These are phyloP conservation scores for Ectemnius lituratus DNA, from an alignment of 2,888 invertebrate species.

Conservation along the genomic window DNA sequence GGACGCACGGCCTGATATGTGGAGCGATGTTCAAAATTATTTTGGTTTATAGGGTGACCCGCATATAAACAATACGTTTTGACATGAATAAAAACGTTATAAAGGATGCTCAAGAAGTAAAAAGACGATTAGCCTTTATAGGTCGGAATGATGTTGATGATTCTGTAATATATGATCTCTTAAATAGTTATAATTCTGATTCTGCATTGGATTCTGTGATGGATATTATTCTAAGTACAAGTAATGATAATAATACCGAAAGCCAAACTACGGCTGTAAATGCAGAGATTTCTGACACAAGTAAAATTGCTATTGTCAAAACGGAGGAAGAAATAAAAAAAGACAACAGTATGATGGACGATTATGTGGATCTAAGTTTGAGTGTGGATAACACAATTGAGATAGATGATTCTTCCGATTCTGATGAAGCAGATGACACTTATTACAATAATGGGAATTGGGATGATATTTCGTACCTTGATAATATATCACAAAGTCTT, in stretches of 20 bases:
- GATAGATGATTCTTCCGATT: constrained; percentile 32
- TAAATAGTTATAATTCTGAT: constrained; percentile 40
- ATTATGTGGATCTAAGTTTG: not conserved
- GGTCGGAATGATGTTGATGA: constrained; percentile 41
- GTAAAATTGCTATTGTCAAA: not conserved
- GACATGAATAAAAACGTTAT: constrained; percentile 41
- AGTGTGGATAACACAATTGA: not conserved
- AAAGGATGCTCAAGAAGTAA: constrained; percentile 40
- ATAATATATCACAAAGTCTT: constrained; percentile 1
- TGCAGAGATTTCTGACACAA: not conserved
- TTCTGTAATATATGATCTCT: constrained; percentile 43
- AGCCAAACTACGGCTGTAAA: not conserved
- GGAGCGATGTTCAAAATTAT: not conserved
- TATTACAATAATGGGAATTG: not conserved
- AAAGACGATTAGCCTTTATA: constrained; percentile 22
- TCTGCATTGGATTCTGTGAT: constrained; percentile 19
- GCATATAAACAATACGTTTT: not conserved
- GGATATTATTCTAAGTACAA: constrained; percentile 28
- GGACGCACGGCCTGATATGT: too few species aligned
- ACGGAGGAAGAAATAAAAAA: not conserved
- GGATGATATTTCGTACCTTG: constrained; percentile 14
- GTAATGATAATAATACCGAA: not conserved
- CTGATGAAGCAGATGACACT: constrained; percentile 30
- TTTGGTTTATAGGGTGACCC: constrained; percentile 9
- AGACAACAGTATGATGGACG: not conserved